phyloP scores from a whole-genome alignment of 2,113 vertebrate species.

The Aegotheles bennettii region DNA sequence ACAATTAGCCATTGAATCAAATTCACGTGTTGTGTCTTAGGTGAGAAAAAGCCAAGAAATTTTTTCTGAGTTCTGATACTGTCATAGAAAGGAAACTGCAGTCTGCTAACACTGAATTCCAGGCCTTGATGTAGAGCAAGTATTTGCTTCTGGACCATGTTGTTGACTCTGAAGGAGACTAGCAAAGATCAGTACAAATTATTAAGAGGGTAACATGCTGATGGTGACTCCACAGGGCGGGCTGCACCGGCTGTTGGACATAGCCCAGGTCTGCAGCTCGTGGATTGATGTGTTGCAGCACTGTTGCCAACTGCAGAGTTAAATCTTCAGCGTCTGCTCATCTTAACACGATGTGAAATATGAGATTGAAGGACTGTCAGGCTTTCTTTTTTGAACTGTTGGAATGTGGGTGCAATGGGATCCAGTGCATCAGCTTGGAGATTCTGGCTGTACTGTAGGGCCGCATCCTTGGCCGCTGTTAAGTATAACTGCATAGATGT shows the following conservation, averaged over 20 bases:
- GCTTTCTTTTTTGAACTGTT: neutral
- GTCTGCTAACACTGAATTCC: accelerated
- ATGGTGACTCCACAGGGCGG: accelerated
- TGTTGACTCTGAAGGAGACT: neutral
- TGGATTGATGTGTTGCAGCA: accelerated
- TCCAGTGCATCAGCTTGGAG: neutral
- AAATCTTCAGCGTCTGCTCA: neutral
- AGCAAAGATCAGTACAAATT: neutral
- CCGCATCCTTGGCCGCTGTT: neutral
- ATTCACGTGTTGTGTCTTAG: neutral
- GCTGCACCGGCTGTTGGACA: neutral
- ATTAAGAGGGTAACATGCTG: neutral
- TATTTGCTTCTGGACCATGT: neutral
- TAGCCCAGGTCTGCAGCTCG: neutral
- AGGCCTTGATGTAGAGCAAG: neutral
- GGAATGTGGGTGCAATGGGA: accelerated
- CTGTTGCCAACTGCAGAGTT: neutral
- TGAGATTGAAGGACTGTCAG: accelerated
- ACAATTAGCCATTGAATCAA: neutral
- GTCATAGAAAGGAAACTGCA: accelerated
- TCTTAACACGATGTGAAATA: neutral
- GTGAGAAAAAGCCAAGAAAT: neutral
- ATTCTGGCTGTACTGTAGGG: neutral
- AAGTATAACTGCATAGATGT: neutral
- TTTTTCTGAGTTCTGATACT: neutral